Percentiles rank a stretch among this genome's conserved stretches.
Evolutionary conservation across 1,140 invertebrate species (phyloP).

Genomic region (Drosophila tsacasi): DNA sequence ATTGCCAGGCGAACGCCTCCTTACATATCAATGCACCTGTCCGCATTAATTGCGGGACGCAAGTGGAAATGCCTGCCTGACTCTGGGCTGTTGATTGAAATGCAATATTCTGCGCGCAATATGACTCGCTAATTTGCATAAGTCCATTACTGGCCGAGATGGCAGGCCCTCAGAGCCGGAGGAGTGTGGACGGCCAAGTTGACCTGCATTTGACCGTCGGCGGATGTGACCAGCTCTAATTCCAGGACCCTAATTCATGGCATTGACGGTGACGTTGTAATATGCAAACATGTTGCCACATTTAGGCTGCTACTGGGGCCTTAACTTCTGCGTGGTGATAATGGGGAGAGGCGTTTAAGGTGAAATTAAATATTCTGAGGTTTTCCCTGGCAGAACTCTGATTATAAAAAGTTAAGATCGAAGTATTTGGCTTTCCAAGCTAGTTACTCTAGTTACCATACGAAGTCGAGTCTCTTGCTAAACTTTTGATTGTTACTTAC

Average conservation of each 20-base stretch:
- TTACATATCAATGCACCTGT: background rate
- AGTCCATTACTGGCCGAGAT: conserved; percentile 46
- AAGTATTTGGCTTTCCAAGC: background rate
- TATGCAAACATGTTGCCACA: conserved; percentile 21
- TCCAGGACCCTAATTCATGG: conserved; percentile 24
- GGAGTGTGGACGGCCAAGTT: background rate
- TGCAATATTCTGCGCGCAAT: conserved; percentile 51
- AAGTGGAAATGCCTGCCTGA: conserved; percentile 41
- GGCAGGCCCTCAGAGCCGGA: background rate
- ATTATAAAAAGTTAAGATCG: background rate
- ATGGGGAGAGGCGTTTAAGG: background rate
- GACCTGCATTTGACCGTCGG: conserved; percentile 31
- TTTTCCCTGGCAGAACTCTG: background rate
- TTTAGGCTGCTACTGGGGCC: background rate
- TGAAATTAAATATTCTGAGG: background rate
- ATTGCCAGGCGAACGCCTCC: conserved; percentile 4
- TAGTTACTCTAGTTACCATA: background rate
- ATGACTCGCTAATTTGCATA: conserved; percentile 57
- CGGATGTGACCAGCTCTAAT: conserved; percentile 38
- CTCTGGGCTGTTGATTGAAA: conserved; percentile 65
- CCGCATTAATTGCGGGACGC: conserved; percentile 24
- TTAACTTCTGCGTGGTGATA: background rate
- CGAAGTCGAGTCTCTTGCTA: background rate
- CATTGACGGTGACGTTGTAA: conserved; percentile 29
- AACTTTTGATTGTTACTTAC: background rate